Conservation (phyloP, 2,113 vertebrate species). For the Balaenoptera acutorostrata region DNA sequence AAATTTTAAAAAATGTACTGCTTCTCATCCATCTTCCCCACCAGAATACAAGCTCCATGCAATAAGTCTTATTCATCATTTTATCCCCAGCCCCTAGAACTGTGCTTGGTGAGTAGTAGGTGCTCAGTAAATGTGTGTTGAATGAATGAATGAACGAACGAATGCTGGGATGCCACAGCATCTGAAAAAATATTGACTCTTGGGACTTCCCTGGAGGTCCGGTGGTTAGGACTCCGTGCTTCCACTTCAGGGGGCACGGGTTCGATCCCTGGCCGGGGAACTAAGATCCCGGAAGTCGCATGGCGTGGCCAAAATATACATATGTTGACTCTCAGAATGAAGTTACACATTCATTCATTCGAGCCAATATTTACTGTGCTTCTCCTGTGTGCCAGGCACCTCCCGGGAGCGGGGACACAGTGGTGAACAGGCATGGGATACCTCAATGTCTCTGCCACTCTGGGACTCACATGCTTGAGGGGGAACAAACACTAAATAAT, state of each 20-base stretch:
- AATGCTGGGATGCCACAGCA: neutral
- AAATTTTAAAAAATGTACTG: neutral
- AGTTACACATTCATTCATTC: neutral
- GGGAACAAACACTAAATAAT: neutral
- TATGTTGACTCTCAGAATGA: neutral
- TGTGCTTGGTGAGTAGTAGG: accelerated
- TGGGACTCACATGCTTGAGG: neutral
- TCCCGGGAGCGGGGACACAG: neutral
- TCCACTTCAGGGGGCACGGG: neutral
- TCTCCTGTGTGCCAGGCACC: neutral
- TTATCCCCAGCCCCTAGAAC: neutral
- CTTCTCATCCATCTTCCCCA: neutral
- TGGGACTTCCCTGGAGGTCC: neutral
- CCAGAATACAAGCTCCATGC: neutral
- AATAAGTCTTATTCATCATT: neutral
- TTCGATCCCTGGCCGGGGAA: neutral
- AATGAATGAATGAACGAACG: neutral
- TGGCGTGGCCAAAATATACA: neutral
- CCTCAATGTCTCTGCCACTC: neutral
- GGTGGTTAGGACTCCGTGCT: neutral
- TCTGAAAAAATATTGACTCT: neutral
- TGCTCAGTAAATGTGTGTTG: neutral
- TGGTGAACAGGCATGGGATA: no score
- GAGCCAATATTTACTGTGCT: neutral
- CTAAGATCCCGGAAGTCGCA: neutral